A percentile compares a stretch with the other conserved stretches of the same genome.
Evolutionary conservation across 2,888 invertebrate genomes (phyloP).

Genomic region (Acleris literana): DNA sequence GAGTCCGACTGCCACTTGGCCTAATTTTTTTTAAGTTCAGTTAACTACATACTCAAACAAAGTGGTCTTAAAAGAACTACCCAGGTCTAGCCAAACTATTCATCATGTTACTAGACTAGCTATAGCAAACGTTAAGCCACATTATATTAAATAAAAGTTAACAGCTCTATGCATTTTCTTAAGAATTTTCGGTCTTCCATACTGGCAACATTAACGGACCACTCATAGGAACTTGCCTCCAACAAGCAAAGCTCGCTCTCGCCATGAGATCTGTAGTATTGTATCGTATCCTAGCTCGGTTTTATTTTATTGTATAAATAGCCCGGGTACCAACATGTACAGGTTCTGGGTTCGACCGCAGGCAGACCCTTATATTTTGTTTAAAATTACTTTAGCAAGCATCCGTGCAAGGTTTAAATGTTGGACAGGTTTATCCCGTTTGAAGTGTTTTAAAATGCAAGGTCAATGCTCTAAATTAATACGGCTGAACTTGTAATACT

Average conservation of each 20-base stretch:
- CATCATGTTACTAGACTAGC: no score
- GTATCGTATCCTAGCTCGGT: constrained; percentile 41
- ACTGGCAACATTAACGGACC: constrained; percentile 39
- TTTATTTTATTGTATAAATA: constrained; percentile 61
- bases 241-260: constrained; percentile 16
- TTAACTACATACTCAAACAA: no score
- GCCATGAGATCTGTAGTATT: constrained; percentile 36
- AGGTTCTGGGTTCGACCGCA: constrained; percentile 40
- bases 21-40: no score
- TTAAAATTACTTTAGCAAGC: constrained; percentile 12
- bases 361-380: constrained; percentile 21
- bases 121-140: no score
- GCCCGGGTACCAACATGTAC: constrained; percentile 44
- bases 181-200: neutral
- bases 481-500: neutral
- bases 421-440: constrained; percentile 55
- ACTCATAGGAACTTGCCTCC: constrained; percentile 10
- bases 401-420: constrained; percentile 43
- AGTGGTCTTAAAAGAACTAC: no score
- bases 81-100: no score
- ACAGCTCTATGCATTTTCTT: neutral
- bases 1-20: no score
- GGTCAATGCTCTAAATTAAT: constrained; percentile 25
- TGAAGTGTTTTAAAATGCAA: constrained; percentile 33
- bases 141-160: no score